phyloP scores from a whole-genome alignment of 2,888 invertebrate genomes.

The Trichogramma evanescens region DNA sequence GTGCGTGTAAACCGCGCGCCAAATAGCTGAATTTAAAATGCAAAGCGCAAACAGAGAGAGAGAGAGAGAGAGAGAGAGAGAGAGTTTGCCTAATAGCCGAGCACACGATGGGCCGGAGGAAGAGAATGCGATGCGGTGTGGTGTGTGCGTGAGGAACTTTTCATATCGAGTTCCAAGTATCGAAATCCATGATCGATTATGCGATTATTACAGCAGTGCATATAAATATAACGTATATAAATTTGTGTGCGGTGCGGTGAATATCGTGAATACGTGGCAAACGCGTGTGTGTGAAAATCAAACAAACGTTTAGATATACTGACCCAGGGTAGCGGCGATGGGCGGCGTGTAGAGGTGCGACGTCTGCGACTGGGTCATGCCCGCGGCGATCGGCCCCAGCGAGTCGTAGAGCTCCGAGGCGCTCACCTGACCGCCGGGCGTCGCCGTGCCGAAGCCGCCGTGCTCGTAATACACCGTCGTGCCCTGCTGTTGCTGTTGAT shows the following conservation, averaged over 20 bases:
- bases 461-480: constrained; percentile 44
- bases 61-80: too few relatives aligned
- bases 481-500: constrained; percentile 50
- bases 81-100: too few relatives aligned
- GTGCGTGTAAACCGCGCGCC: too few relatives aligned
- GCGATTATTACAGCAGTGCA: not conserved
- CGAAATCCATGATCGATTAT: too few relatives aligned
- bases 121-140: too few relatives aligned
- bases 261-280: not conserved
- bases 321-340: constrained; percentile 63
- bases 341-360: constrained; percentile 73
- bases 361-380: constrained; percentile 67
- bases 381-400: constrained; percentile 64
- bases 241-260: too few relatives aligned
- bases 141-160: too few relatives aligned
- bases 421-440: constrained; percentile 21
- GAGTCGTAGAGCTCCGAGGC: constrained; percentile 57
- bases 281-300: constrained; percentile 6
- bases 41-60: too few relatives aligned
- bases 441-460: constrained; percentile 45
- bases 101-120: too few relatives aligned
- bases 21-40: too few relatives aligned
- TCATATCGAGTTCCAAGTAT: too few relatives aligned
- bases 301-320: constrained; percentile 35
- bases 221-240: constrained; percentile 8